These are phyloP conservation scores for Ceryle rudis DNA, from an alignment of 2,797 vertebrate genomes.

Conservation along the genomic window DNA sequence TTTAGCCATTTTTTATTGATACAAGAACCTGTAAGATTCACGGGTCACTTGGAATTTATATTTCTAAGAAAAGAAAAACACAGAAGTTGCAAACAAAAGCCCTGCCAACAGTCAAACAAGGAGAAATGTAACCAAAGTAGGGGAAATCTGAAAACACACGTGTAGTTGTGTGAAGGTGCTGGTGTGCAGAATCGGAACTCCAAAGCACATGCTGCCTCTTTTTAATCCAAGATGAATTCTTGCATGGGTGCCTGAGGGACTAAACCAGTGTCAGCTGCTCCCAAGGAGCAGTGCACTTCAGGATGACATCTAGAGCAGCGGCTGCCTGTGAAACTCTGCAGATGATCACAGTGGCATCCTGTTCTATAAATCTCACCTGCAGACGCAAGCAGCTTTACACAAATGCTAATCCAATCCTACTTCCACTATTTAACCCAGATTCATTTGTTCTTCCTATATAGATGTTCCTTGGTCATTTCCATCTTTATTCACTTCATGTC, in stretches of 20 bases:
- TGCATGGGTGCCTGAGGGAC: background rate
- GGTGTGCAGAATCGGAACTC: background rate
- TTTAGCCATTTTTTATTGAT: background rate
- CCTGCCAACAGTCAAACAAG: background rate
- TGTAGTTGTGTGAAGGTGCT: background rate
- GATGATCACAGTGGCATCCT: background rate
- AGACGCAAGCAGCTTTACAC: background rate
- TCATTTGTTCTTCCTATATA: background rate
- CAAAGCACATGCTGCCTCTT: background rate
- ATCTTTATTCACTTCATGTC: background rate
- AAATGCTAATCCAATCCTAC: background rate
- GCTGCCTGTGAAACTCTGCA: background rate
- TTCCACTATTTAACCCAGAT: background rate
- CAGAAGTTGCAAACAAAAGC: background rate
- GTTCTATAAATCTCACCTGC: background rate
- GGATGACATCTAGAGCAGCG: background rate
- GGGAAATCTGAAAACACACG: background rate
- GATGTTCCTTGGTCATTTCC: background rate
- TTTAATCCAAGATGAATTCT: background rate
- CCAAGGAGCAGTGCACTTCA: background rate
- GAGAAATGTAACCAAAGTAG: background rate
- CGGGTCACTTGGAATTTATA: background rate
- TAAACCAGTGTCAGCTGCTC: background rate
- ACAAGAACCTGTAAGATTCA: background rate
- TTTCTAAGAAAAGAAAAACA: background rate